Conservation (phyloP, 2,113 vertebrate species). For the Copsychus sechellarum region DNA sequence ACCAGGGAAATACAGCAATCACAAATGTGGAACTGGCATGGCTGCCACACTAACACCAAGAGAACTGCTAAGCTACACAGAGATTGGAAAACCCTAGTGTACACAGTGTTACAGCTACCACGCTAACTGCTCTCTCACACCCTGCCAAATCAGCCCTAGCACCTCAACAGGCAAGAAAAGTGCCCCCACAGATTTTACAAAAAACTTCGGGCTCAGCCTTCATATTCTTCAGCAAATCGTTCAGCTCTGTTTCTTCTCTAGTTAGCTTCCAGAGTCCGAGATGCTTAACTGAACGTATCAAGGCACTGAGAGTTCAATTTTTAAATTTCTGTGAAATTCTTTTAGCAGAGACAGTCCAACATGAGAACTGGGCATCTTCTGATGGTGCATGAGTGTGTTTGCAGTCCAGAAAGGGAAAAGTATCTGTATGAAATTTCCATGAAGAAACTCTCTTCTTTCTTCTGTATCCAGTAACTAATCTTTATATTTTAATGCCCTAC, state of each 20-base stretch:
- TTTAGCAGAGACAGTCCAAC: constrained; percentile 71
- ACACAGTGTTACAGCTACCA: constrained; percentile 50
- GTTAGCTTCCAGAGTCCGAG: constrained; percentile 74
- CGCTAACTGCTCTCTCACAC: constrained; percentile 60
- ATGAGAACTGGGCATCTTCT: constrained; percentile 76
- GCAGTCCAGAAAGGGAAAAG: constrained; percentile 74
- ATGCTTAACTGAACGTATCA: constrained; percentile 70
- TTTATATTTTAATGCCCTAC: constrained; percentile 56
- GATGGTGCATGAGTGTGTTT: constrained; percentile 34
- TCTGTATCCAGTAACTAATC: constrained; percentile 72
- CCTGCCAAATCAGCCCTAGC: constrained; percentile 33
- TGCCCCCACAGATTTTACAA: constrained; percentile 68
- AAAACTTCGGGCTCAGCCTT: constrained; percentile 76
- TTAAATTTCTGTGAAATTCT: constrained; percentile 67
- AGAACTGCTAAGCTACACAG: constrained; percentile 83
- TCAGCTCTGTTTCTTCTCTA: constrained; percentile 73
- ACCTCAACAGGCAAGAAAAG: constrained; percentile 67
- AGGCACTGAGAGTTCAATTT: constrained; percentile 72
- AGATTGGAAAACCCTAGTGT: constrained; percentile 72
- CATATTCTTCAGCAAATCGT: constrained; percentile 71
- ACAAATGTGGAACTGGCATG: constrained; percentile 94
- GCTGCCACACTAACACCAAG: constrained; percentile 88
- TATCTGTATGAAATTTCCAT: constrained; percentile 69
- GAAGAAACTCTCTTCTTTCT: constrained; percentile 75
- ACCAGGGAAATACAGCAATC: constrained; percentile 99